These are phyloP conservation scores for Drosophila malerkotliana DNA, from an alignment of 1,140 invertebrate species.

Conservation along the genomic window DNA sequence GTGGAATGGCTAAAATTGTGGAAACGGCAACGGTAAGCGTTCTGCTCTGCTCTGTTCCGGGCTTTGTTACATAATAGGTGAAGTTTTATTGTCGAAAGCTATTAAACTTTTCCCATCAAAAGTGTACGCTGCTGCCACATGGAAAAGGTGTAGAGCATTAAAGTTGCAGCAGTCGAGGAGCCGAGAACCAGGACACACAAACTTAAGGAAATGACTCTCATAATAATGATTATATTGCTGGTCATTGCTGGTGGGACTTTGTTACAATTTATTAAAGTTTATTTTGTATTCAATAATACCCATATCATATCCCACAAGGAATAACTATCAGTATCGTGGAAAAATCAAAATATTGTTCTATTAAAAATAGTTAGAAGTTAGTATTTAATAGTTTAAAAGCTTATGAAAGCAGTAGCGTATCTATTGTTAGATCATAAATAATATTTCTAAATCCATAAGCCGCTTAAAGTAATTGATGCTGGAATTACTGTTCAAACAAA, in stretches of 20 bases:
- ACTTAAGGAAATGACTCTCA: conserved; percentile 13
- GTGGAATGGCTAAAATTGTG: not conserved
- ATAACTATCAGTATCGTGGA: too few species aligned
- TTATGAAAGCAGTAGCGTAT: too few species aligned
- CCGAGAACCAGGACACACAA: conserved; percentile 5
- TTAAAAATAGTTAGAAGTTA: too few species aligned
- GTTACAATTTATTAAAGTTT: too few species aligned
- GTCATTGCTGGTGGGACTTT: not conserved
- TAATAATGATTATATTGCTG: conserved; percentile 27
- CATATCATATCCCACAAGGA: too few species aligned
- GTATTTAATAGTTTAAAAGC: too few species aligned
- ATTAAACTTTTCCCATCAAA: conserved; percentile 83
- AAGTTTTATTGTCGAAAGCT: conserved; percentile 83
- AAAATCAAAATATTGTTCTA: too few species aligned
- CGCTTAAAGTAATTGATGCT: too few species aligned
- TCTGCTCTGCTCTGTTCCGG: conserved; percentile 56
- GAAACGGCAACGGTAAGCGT: conserved; percentile 49
- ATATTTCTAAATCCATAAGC: too few species aligned
- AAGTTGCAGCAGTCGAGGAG: conserved; percentile 47
- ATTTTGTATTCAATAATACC: too few species aligned
- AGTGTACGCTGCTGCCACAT: conserved; percentile 71
- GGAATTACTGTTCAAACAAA: not conserved
- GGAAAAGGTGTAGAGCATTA: conserved; percentile 72
- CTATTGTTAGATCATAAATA: too few species aligned
- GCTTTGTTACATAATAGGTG: conserved; percentile 82